A percentile compares a stretch with the other conserved stretches of the same genome.
Conservation (phyloP, 2,113 vertebrate genomes). For the Actenoides hombroni region DNA sequence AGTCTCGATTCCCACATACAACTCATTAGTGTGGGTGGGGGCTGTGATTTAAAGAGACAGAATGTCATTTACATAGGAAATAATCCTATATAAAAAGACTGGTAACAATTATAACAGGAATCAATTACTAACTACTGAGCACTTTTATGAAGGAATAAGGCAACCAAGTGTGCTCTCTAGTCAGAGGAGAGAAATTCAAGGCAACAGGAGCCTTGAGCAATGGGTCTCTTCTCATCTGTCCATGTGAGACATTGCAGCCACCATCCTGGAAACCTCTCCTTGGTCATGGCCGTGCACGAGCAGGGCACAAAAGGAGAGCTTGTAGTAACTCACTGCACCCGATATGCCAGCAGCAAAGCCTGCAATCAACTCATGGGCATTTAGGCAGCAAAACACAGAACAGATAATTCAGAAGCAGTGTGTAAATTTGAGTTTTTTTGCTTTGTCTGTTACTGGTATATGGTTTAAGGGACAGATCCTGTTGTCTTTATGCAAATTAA, state of each 20-base stretch:
- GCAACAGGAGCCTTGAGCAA: neutral
- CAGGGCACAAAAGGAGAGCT: neutral
- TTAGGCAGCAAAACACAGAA: accelerated
- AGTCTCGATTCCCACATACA: neutral
- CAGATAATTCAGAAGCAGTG: accelerated
- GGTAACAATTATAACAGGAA: neutral
- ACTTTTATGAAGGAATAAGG: neutral
- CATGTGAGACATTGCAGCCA: neutral
- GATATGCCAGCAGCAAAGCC: neutral
- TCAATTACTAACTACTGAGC: neutral
- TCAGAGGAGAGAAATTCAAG: neutral
- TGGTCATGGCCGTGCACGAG: accelerated
- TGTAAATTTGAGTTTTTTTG: neutral
- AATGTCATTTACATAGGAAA: constrained; percentile 1
- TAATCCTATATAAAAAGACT: neutral
- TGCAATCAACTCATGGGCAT: neutral
- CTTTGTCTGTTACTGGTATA: neutral
- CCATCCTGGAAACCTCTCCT: neutral
- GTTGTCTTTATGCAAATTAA: accelerated
- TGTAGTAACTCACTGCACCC: neutral
- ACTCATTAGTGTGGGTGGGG: neutral
- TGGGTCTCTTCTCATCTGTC: neutral
- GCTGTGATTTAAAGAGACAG: neutral
- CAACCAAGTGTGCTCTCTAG: neutral
- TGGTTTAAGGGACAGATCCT: neutral